phyloP scores from a whole-genome alignment of 2,888 invertebrate genomes.

The Hypolimnas misippus region DNA sequence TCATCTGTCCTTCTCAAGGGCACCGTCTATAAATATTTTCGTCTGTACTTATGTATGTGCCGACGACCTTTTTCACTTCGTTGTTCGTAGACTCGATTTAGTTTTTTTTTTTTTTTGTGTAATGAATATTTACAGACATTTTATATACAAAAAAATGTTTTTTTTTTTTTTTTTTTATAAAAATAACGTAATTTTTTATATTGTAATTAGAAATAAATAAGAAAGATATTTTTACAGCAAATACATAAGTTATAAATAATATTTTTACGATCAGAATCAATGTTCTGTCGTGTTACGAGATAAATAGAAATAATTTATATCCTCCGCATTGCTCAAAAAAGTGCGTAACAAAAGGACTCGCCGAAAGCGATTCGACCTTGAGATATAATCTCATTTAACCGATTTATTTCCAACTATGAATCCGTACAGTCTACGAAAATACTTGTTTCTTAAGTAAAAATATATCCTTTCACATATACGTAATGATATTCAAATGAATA shows the following conservation, averaged over 20 bases:
- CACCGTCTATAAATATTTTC: constrained; percentile 61
- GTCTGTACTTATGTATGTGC: constrained; percentile 43
- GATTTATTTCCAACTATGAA: background rate
- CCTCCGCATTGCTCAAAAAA: constrained; percentile 26
- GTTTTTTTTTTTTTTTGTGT: no score
- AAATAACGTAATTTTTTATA: no score
- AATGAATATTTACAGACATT: no score
- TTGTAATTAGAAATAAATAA: no score
- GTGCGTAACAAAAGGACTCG: constrained; percentile 12
- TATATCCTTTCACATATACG: background rate
- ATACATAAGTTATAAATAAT: no score
- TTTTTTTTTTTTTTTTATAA: no score
- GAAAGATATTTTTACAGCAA: no score
- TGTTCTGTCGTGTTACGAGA: background rate
- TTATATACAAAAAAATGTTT: no score
- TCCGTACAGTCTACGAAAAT: background rate
- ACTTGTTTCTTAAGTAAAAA: background rate
- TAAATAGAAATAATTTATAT: background rate
- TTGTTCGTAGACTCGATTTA: constrained; percentile 14
- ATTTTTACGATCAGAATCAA: background rate
- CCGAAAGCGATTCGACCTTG: constrained; percentile 17
- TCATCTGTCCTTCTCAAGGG: constrained; percentile 69
- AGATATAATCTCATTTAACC: constrained; percentile 8
- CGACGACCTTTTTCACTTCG: constrained; percentile 39
- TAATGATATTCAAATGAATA: background rate